A percentile compares a stretch with the other conserved stretches of the same genome.
phyloP scores from a whole-genome alignment of 2,888 invertebrate species.

The Pollenia labialis region DNA sequence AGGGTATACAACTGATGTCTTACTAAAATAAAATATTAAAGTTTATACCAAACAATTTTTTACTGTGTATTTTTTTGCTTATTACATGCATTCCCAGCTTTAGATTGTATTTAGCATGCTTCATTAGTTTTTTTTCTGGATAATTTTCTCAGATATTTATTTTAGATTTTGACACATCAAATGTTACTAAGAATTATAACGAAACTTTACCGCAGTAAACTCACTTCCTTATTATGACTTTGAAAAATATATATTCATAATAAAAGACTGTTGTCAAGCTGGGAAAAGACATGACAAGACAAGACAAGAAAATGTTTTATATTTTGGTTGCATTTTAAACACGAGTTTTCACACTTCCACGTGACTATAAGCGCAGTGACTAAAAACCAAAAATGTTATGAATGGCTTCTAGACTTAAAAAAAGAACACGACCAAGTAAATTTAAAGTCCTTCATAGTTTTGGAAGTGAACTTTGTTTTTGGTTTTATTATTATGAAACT shows the following conservation, averaged over 20 bases:
- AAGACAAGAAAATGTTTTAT: background rate
- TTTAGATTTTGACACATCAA: constrained; percentile 6
- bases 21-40: no score
- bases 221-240: constrained; percentile 17
- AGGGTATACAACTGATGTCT: no score
- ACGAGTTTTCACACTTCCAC: constrained; percentile 22
- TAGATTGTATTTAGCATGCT: constrained; percentile 37
- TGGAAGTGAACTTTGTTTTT: constrained; percentile 11
- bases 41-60: background rate
- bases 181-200: constrained; percentile 36
- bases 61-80: background rate
- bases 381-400: background rate
- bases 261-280: background rate
- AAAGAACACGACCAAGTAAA: background rate
- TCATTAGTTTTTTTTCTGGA: constrained; percentile 12
- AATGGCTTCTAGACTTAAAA: constrained; percentile 15
- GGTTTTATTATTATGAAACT: background rate
- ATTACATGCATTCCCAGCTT: background rate
- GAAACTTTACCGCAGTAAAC: constrained; percentile 40
- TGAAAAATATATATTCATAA: background rate
- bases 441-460: background rate
- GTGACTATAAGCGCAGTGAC: background rate
- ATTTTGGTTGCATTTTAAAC: background rate
- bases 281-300: background rate
- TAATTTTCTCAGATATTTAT: background rate